Conservation (phyloP, 1,140 invertebrate genomes). For the Sinonovacula constricta region DNA sequence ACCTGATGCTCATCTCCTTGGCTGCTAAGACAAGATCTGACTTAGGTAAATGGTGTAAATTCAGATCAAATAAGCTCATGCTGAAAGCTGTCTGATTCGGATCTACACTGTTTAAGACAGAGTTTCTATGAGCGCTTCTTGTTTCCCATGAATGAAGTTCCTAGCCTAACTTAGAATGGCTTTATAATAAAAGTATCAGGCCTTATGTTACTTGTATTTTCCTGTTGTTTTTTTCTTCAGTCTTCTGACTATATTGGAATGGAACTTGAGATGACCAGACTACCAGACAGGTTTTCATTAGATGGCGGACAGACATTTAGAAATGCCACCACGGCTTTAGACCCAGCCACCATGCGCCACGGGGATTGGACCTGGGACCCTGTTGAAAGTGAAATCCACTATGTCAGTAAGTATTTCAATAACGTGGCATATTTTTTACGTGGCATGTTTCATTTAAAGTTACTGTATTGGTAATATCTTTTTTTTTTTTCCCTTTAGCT, state of each 20-base stretch:
- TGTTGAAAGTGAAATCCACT: constrained; percentile 7
- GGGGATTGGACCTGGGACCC: constrained; percentile 51
- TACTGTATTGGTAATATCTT: too few species aligned
- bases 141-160: neutral
- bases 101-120: neutral
- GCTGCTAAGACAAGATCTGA: too few species aligned
- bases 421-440: too few species aligned
- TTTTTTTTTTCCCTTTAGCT: too few species aligned
- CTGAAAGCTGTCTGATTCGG: too few species aligned
- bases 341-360: constrained; percentile 18
- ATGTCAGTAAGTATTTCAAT: constrained; percentile 12
- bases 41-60: too few species aligned
- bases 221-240: neutral
- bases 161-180: neutral
- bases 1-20: too few species aligned
- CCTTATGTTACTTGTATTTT: neutral
- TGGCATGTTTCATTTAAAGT: too few species aligned
- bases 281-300: constrained; percentile 46
- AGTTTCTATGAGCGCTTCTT: neutral
- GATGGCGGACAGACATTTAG: constrained; percentile 26
- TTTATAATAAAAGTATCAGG: neutral
- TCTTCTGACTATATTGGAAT: neutral
- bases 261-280: neutral
- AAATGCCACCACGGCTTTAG: constrained; percentile 9
- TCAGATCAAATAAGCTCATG: neutral